Evolutionary conservation across 2,888 invertebrate genomes (phyloP).

Genomic region (Galerucella nymphaeae): DNA sequence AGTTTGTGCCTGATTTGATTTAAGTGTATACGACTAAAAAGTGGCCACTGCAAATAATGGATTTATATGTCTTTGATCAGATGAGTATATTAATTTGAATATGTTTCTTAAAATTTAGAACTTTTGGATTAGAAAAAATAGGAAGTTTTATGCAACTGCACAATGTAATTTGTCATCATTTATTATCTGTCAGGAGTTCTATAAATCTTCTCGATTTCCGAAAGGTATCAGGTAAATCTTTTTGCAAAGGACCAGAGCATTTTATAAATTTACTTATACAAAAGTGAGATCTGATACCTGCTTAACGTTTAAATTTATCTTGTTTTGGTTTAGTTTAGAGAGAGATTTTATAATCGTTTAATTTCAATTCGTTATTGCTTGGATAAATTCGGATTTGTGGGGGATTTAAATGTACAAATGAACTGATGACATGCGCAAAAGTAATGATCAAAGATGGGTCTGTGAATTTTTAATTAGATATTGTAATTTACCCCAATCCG

Average conservation of each 20-base stretch:
- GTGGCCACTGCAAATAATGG: not conserved
- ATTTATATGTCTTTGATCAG: constrained; percentile 2
- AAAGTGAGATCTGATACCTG: not conserved
- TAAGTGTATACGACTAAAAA: constrained; percentile 7
- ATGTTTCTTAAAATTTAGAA: constrained; percentile 51
- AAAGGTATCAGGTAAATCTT: not conserved
- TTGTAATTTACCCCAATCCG: constrained; percentile 32
- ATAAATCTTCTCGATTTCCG: not conserved
- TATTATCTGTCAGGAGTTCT: constrained; percentile 53
- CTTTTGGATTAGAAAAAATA: not conserved
- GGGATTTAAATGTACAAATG: constrained; percentile 44
- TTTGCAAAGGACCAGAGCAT: not conserved
- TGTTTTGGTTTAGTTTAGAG: not conserved
- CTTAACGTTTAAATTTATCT: not conserved
- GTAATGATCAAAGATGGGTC: constrained; percentile 57
- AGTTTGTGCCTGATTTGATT: constrained; percentile 33
- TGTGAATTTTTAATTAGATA: constrained; percentile 44
- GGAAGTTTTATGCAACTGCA: not conserved
- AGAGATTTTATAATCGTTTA: not conserved
- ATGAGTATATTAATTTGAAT: constrained; percentile 27
- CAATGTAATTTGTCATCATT: constrained; percentile 60
- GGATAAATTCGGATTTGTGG: constrained; percentile 8
- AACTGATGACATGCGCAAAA: constrained; percentile 58
- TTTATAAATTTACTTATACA: not conserved
- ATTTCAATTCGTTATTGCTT: not conserved